A percentile compares a stretch with the other conserved stretches of the same genome.
Evolutionary conservation across 1,140 invertebrate species (phyloP).

Genomic region (Dreissena rostriformis): DNA sequence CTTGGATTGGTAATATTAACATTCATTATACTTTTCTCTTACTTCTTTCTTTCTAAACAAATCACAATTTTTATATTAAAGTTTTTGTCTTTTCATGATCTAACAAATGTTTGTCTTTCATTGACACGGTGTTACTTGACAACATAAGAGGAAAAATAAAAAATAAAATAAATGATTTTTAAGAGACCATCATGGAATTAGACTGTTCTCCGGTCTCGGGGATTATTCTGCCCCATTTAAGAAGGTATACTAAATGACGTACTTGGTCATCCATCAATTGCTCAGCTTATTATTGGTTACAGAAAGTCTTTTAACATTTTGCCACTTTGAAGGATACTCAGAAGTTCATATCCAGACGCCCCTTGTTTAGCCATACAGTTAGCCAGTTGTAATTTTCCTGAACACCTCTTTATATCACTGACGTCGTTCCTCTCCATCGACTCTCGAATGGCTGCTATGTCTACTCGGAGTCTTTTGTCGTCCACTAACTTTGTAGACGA

Average conservation of each 20-base stretch:
- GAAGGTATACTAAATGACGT: not conserved
- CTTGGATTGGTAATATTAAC: not conserved
- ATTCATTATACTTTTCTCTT: not conserved
- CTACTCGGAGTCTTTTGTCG: slow-evolving; percentile 34
- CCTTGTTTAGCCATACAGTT: slow-evolving; percentile 30
- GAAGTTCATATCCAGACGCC: not conserved
- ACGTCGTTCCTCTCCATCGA: slow-evolving; percentile 11
- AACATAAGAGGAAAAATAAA: slow-evolving; percentile 3
- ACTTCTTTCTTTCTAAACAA: not conserved
- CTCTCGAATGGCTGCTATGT: slow-evolving; percentile 25
- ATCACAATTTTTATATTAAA: not conserved
- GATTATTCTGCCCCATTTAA: slow-evolving; percentile 16
- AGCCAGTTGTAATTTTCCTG: slow-evolving; percentile 14
- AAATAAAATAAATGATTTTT: not conserved
- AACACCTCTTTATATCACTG: slow-evolving; percentile 47
- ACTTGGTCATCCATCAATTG: not conserved
- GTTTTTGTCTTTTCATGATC: not conserved
- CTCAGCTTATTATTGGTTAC: not conserved
- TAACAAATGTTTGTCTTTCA: not conserved
- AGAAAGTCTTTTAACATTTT: slow-evolving; percentile 4
- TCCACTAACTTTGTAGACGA: too few species aligned
- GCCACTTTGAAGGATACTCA: not conserved
- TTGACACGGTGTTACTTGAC: not conserved
- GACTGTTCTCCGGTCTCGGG: slow-evolving; percentile 2
- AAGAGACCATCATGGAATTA: not conserved